phyloP scores from a whole-genome alignment of 37 sponge, comb jelly and placozoan species.

The Haliclona indistincta region DNA sequence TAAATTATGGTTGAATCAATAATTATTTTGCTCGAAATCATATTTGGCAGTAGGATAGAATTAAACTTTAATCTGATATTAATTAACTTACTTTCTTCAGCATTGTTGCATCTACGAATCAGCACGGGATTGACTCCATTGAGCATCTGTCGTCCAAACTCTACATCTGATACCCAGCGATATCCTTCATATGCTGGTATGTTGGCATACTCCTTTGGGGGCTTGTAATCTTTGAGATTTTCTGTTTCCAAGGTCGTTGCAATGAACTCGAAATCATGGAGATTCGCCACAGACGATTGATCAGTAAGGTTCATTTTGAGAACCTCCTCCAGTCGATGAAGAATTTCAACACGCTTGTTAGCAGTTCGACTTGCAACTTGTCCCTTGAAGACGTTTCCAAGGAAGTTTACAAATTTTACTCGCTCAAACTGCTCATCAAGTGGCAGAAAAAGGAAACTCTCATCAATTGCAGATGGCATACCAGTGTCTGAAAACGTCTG shows the following conservation, averaged over 20 bases:
- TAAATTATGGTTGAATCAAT: too few relatives aligned
- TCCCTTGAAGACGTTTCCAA: not conserved
- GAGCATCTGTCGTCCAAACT: slow-evolving; percentile 72
- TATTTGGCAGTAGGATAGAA: too few relatives aligned
- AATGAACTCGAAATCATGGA: not conserved
- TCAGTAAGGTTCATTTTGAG: too few relatives aligned
- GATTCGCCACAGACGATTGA: too few relatives aligned
- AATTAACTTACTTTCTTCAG: too few relatives aligned
- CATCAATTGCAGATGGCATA: slow-evolving; percentile 30
- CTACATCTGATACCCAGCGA: slow-evolving; percentile 69
- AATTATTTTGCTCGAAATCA: too few relatives aligned
- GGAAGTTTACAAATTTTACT: slow-evolving; percentile 40
- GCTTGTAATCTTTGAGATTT: not conserved
- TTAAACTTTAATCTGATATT: too few relatives aligned
- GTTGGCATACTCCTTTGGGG: not conserved
- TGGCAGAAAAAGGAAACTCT: not conserved
- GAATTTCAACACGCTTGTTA: too few relatives aligned
- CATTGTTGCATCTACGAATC: slow-evolving; percentile 22
- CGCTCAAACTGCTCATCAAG: slow-evolving; percentile 44
- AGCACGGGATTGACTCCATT: slow-evolving; percentile 70
- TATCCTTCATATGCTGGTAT: slow-evolving; percentile 6
- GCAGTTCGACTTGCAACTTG: too few relatives aligned
- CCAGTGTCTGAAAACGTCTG: not conserved
- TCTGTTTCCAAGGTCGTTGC: not conserved
- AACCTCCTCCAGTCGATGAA: too few relatives aligned